Evolutionary conservation across 2,888 invertebrate genomes (phyloP), one percentile per base, ranked within the genome.

Genomic region (Strigamia transsilvanica): DNA sequence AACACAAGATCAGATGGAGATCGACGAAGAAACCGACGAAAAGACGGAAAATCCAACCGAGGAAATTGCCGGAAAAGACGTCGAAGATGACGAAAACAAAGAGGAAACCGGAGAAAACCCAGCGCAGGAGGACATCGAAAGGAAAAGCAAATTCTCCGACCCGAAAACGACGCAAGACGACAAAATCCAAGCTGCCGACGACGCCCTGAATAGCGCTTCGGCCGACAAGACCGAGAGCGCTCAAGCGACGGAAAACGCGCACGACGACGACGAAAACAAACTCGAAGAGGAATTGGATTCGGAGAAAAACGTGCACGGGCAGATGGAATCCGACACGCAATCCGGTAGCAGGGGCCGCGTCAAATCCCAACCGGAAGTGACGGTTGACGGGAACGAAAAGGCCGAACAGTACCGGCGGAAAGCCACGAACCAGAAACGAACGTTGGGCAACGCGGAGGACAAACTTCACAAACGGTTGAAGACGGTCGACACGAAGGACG

Each of bases 71-170:
- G 84, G 88, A 86, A 10, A 87, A 27, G 89, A 85, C 85, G 89
- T 87, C 82, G 87, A 87, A 90, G 83, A 90, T 80, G 84, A 83
- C 81, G 83, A 79, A 23, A 82, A 85, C 81, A 90, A 86, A 85
- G 89, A 82, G 84, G 87, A 88, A 41, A 87, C 88, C 0, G 83
- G 84, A 2, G 87, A 87, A 34, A 89, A 88, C 0, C 89, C 0
- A 87, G 89, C 80, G 87, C 89, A 84, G 85, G 89, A 82, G 15
- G 83, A 84, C n/a, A 86, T 94, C 0, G 95, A 95, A 61, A 23
- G 23, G 12, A 7, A 61, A 84, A 96, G 96, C 0, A 94, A 95
- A 34, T 87, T 89, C 0, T 90, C 93, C 15, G 32, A n/a, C 27
- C 9, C 27, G 9, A 41, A 80, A 2, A n/a, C 15, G 0, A 87